A percentile compares a stretch with the other conserved stretches of the same genome.
Conservation (phyloP, 2,888 invertebrate species). For the Glyphotaelius pellucidus region DNA sequence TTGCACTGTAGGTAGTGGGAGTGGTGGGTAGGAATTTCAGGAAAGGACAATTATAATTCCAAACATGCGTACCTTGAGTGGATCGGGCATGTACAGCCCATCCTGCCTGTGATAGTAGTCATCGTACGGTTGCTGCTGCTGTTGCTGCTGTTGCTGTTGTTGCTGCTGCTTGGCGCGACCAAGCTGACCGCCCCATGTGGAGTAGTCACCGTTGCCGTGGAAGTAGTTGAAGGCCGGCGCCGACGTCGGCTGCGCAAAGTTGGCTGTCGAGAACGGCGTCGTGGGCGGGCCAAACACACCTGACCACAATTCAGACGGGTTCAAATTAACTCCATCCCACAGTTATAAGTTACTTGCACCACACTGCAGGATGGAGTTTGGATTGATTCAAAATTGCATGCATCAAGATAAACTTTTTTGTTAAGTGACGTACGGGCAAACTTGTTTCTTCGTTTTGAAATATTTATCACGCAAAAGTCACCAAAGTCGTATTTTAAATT, state of each 20-base stretch:
- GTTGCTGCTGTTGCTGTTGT: constrained; percentile 1
- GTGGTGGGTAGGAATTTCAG: too few species aligned
- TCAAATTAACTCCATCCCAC: background rate
- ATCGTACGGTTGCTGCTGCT: constrained; percentile 79
- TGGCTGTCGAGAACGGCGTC: constrained; percentile 81
- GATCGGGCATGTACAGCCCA: constrained; percentile 75
- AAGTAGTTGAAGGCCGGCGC: constrained; percentile 86
- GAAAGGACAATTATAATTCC: too few species aligned
- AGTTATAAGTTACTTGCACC: background rate
- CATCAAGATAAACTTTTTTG: background rate
- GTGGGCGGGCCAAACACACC: constrained; percentile 84
- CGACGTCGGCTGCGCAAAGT: constrained; percentile 84
- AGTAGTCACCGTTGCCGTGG: constrained; percentile 91
- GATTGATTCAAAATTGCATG: background rate
- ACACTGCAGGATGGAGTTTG: background rate
- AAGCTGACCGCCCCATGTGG: constrained; percentile 86
- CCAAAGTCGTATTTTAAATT: background rate
- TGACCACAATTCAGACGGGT: constrained; percentile 68
- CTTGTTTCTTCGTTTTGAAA: background rate
- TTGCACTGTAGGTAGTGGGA: too few species aligned
- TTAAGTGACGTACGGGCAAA: background rate
- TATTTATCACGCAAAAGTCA: background rate
- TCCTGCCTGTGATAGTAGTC: constrained; percentile 86
- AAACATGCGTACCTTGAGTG: constrained; percentile 76
- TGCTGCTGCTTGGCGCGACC: constrained; percentile 74